Base-by-base conservation (phyloP, 2,797 vertebrate genomes). In the Acanthurus leucopareius region DNA sequence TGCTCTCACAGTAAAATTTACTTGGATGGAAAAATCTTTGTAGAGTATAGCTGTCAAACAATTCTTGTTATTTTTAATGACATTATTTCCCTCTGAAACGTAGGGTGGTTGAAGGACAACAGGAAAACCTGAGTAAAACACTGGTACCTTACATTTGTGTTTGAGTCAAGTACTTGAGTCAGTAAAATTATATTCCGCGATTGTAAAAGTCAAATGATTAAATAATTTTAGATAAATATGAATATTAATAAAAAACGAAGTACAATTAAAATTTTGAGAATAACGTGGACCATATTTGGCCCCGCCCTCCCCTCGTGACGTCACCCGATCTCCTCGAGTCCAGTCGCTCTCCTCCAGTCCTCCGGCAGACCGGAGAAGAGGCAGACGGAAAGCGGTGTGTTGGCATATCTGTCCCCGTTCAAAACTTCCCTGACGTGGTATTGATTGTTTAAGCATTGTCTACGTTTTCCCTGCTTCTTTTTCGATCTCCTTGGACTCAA, bases 221-320 rank as follows among this genome's bases (percentile, higher is more conserved):
- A 52, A 17, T 20, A 53, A 4, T 53, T 5, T 5, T 53, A 7
- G 10, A 22, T 52, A n/a, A 52, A 22, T 11, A 15, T 13, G 10
- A n/a, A 5, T 52, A 10, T 40, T 10, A 40, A 2, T 40, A 40
- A 8, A 40, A 8, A 40, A 3, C 25, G 3, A 25, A 25, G 25
- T 25, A 40, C 40, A 9, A 32, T 32, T 32, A 32, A 32, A 32
- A 32, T 32, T 32, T 32, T 32, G 28, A 32, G 28, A 32, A 32
- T 32, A 32, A 51, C 7, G 13, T 42, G 13, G 10, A 42, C 16
- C 9, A n/a, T 20, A 14, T 19, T 3, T 51, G 62, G 19, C 57
- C 17, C 56, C 87, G 65, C 89, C 88, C 82, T 76, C 70, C n/a
- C 44, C 0, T 0, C 0, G 5, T 84, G 80, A 88, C 84, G 75